A percentile compares a stretch with the other conserved stretches of the same genome.
Evolutionary conservation across 2,113 vertebrate genomes (phyloP).

Genomic region (Australoheros scitulus): DNA sequence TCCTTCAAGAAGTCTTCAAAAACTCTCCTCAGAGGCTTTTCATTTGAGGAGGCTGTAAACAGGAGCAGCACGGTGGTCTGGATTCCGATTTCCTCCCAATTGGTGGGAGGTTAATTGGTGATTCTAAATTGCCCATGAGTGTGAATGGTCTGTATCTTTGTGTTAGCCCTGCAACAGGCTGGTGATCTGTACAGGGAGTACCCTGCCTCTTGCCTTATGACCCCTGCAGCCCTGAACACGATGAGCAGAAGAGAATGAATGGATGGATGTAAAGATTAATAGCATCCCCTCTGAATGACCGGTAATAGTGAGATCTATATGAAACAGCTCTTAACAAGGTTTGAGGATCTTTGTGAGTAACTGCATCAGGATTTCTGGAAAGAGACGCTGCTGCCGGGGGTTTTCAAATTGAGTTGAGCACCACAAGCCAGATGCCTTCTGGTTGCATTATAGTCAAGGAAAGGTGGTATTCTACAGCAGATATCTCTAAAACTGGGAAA

Average conservation of each 20-base stretch:
- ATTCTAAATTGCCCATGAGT: no score
- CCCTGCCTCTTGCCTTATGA: no score
- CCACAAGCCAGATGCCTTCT: fast-evolving
- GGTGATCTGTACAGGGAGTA: no score
- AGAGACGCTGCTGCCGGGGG: not conserved
- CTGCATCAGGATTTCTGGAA: not conserved
- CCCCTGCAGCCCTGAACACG: no score
- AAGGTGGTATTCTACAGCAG: not conserved
- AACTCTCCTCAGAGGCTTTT: not conserved
- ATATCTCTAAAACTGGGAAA: not conserved
- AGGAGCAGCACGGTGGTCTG: no score
- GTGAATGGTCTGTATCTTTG: no score
- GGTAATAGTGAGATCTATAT: not conserved
- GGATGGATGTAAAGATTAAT: not conserved
- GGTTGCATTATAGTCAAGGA: not conserved
- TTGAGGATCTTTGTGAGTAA: not conserved
- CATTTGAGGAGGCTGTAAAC: not conserved
- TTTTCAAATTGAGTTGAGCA: not conserved
- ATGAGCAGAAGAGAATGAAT: no score
- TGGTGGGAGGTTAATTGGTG: no score
- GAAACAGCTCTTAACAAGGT: not conserved
- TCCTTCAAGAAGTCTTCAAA: not conserved
- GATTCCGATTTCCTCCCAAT: no score
- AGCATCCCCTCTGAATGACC: fast-evolving
- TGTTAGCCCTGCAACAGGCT: no score